Base-by-base conservation (phyloP, 2,797 vertebrate species). In the Phalanger gymnotis region DNA sequence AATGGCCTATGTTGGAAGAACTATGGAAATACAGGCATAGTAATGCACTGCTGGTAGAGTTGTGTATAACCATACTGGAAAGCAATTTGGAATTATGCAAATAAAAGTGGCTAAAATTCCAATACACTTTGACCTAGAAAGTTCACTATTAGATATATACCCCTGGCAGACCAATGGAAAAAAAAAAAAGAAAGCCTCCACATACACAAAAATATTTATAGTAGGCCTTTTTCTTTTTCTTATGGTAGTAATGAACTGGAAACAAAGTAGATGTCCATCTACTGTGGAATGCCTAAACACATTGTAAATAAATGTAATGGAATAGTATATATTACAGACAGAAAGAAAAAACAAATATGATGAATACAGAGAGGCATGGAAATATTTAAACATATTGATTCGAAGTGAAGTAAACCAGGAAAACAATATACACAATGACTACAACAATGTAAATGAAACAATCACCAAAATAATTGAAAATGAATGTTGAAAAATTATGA, bases 391-490 rank as follows among this genome's bases (percentile, higher is more conserved):
- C 22, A 47, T 47, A 87, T 11, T 27, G 73, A 87, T 51, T 27
- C 40, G 51, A 51, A 87, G n/a, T 87, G 40, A 51, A 87, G 40
- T 25, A 47, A 87, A 47, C 73, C n/a, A 87, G 40, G 40, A 87
- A 47, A 47, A 87, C 40, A 87, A 47, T 87, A 87, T 87, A 51
- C 22, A 87, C 40, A 47, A 47, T 87, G 40, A 51, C 66, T 87
- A 47, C 40, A 87, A 87, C 22, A 87, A 27, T 51, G 22, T 52
- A 31, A 53, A n/a, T 73, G 34, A 90, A 94, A 40, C 9, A 94
- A 7, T 40, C 58, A 94, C 6, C 16, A 91, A 94, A 94, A 90
- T 58, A 89, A 87, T 47, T 87, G 22, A 87, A 87, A 87, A 87
- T 47, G 73, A 87, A 47, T 47, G 73, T 47, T 87, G 73, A 47